Evolutionary conservation across 2,888 invertebrate species (phyloP).

Genomic region (Elegia similella): DNA sequence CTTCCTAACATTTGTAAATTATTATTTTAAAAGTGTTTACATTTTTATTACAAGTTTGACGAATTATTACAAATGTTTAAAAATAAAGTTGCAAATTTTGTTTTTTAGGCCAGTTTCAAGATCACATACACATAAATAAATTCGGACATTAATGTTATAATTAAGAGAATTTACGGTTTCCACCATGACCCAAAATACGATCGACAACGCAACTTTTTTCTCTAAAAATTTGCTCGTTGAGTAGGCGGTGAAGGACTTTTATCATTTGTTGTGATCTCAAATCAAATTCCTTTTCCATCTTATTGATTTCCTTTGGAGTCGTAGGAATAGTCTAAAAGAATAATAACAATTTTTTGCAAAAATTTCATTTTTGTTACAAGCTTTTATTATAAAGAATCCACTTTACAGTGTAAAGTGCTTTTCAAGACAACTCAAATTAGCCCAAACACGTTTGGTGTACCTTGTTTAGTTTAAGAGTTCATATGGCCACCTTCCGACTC

Average conservation of each 20-base stretch:
- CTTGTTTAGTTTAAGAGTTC: too few relatives aligned
- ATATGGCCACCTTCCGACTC: too few relatives aligned
- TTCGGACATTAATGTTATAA: slow-evolving; percentile 21
- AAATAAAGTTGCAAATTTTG: slow-evolving; percentile 4
- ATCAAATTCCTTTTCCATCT: too few relatives aligned
- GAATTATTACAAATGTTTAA: not conserved
- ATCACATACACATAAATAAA: slow-evolving; percentile 21
- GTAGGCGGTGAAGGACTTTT: slow-evolving; percentile 1
- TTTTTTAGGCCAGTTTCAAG: slow-evolving; percentile 16
- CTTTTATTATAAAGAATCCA: too few relatives aligned
- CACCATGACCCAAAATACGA: slow-evolving; percentile 25
- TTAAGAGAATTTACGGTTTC: slow-evolving; percentile 22
- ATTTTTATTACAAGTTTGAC: not conserved
- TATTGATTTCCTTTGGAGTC: not conserved
- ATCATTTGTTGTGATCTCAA: not conserved
- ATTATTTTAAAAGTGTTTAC: too few relatives aligned
- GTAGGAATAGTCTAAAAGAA: too few relatives aligned
- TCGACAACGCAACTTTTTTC: slow-evolving; percentile 2
- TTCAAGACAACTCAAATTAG: too few relatives aligned
- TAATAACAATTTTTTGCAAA: too few relatives aligned
- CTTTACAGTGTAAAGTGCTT: too few relatives aligned
- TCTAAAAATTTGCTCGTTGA: not conserved
- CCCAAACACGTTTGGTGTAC: too few relatives aligned
- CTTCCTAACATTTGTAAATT: too few relatives aligned
- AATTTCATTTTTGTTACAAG: too few relatives aligned